These are phyloP conservation scores for Phrynocephalus forsythii DNA, from an alignment of 2,797 vertebrate species.

Conservation along the genomic window DNA sequence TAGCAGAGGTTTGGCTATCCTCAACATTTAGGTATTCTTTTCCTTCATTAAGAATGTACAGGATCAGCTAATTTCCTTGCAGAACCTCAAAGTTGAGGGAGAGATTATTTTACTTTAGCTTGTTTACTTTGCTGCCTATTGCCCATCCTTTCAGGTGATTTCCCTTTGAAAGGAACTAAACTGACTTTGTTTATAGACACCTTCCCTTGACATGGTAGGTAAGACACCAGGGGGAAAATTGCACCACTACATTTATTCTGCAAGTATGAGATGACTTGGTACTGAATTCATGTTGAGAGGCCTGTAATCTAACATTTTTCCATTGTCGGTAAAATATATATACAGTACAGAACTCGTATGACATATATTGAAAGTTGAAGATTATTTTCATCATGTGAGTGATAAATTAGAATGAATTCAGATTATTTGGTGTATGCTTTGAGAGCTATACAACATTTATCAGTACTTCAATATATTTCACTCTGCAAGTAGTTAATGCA, in stretches of 20 bases:
- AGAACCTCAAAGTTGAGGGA: conserved; percentile 26
- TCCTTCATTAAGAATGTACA: conserved; percentile 40
- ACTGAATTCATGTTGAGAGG: not conserved
- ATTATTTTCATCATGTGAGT: not conserved
- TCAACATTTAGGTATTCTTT: conserved; percentile 43
- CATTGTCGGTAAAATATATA: not conserved
- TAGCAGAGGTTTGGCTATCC: not conserved
- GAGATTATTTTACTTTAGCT: conserved; percentile 14
- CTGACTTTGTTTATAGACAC: conserved; percentile 45
- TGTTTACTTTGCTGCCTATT: conserved; percentile 16
- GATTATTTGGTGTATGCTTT: conserved; percentile 4
- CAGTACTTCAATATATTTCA: not conserved
- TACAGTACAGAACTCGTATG: not conserved
- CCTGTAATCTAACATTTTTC: not conserved
- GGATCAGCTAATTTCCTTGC: conserved; percentile 16
- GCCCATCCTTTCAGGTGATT: conserved; percentile 60
- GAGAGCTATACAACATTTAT: not conserved
- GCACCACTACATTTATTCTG: conserved; percentile 18
- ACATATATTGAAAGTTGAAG: not conserved
- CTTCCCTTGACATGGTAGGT: not conserved
- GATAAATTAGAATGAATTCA: no score
- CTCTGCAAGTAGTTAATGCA: no score
- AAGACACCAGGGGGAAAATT: conserved; percentile 19
- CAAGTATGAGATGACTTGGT: conserved; percentile 40
- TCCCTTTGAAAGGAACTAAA: conserved; percentile 48